Conservation (phyloP, 2,797 vertebrate genomes). For the Philypnodon macrostomus region DNA sequence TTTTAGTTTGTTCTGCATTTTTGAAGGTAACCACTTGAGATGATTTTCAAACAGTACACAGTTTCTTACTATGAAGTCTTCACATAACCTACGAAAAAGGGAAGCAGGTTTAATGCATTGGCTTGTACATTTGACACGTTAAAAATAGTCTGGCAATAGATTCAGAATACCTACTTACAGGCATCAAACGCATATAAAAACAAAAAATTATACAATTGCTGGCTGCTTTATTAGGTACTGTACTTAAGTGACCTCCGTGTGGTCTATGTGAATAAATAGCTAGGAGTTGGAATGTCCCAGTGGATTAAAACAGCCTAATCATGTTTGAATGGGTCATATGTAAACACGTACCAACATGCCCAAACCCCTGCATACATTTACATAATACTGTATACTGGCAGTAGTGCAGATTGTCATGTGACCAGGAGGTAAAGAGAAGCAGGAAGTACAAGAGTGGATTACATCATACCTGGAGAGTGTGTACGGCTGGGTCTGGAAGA, state of each 20-base stretch:
- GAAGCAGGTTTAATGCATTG: background rate
- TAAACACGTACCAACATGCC: constrained; percentile 11
- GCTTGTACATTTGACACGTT: background rate
- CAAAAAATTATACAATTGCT: no score
- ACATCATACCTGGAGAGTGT: constrained; percentile 84
- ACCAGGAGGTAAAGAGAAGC: background rate
- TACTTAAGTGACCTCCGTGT: no score
- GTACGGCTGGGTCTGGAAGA: constrained; percentile 92
- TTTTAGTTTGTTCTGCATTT: constrained; percentile 76
- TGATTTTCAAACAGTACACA: constrained; percentile 68
- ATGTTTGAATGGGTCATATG: constrained; percentile 10
- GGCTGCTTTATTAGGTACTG: no score
- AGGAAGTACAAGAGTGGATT: background rate
- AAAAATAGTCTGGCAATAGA: no score
- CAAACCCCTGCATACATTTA: background rate
- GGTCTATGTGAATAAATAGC: constrained; percentile 12
- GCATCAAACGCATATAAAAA: no score
- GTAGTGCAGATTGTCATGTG: background rate
- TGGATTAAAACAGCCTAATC: constrained; percentile 37
- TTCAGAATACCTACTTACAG: no score
- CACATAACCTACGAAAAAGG: constrained; percentile 77
- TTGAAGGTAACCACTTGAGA: constrained; percentile 80
- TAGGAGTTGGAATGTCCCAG: constrained; percentile 3
- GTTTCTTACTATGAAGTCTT: constrained; percentile 86
- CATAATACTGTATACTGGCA: background rate